Evolutionary conservation across 2,888 invertebrate genomes (phyloP).

Genomic region (Agriopis marginaria): DNA sequence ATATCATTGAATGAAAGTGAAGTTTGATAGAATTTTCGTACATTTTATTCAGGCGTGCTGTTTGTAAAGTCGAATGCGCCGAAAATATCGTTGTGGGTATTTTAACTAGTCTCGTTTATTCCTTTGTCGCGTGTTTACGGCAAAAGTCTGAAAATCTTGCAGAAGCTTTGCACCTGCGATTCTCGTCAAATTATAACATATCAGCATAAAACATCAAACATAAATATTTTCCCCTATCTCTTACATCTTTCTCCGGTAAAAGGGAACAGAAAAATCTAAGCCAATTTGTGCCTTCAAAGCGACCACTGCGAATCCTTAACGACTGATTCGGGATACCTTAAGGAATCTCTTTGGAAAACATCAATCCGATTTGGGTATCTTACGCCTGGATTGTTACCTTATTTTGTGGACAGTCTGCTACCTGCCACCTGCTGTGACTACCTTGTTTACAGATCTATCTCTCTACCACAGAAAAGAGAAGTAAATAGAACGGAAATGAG

Average conservation of each 20-base stretch:
- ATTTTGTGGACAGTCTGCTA: constrained; percentile 28
- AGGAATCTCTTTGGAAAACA: constrained; percentile 51
- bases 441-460: neutral
- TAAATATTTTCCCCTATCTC: constrained; percentile 14
- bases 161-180: neutral
- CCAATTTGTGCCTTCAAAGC: constrained; percentile 41
- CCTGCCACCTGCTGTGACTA: neutral
- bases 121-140: neutral
- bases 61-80: too few species aligned
- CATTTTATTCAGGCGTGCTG: too few species aligned
- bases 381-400: constrained; percentile 42
- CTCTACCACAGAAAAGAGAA: too few species aligned
- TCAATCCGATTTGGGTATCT: constrained; percentile 50
- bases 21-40: too few species aligned
- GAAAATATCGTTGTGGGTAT: neutral
- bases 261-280: constrained; percentile 32
- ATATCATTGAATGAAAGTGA: too few species aligned
- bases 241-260: constrained; percentile 13
- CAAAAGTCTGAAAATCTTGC: neutral
- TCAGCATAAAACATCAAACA: constrained; percentile 20
- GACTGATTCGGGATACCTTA: constrained; percentile 43
- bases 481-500: too few species aligned
- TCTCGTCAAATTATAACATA: neutral
- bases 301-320: constrained; percentile 30
- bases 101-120: neutral